phyloP scores from a whole-genome alignment of 1,140 invertebrate genomes.

The Geopemphigus sp. region DNA sequence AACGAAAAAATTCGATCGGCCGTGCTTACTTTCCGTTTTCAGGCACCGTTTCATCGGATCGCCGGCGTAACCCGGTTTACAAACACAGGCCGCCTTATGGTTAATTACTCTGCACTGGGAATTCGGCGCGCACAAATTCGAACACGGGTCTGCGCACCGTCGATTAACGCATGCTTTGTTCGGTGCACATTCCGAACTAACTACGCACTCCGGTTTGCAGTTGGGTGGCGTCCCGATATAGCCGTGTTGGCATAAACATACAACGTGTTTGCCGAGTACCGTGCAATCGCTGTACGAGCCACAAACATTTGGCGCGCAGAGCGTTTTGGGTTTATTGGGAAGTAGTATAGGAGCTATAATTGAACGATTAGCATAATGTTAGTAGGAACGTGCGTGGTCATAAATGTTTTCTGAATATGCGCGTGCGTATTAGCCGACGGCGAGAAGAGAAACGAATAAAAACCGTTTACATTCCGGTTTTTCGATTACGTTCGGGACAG shows the following conservation, averaged over 20 bases:
- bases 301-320: constrained; percentile 65
- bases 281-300: constrained; percentile 67
- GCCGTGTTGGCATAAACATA: constrained; percentile 65
- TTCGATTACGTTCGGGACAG: too few relatives aligned
- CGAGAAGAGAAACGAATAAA: too few relatives aligned
- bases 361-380: constrained; percentile 11
- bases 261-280: constrained; percentile 59
- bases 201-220: constrained; percentile 64
- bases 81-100: constrained; percentile 66
- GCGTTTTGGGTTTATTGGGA: constrained; percentile 55
- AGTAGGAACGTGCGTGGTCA: background rate
- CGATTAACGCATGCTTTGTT: constrained; percentile 64
- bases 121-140: constrained; percentile 63
- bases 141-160: constrained; percentile 65
- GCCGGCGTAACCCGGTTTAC: constrained; percentile 62
- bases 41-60: constrained; percentile 67
- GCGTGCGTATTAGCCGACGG: too few relatives aligned
- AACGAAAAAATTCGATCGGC: background rate
- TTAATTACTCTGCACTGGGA: constrained; percentile 65
- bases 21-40: constrained; percentile 24
- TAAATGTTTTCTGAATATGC: constrained; percentile 21
- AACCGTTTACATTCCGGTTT: too few relatives aligned
- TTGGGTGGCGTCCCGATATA: constrained; percentile 63
- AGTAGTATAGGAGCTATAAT: constrained; percentile 30
- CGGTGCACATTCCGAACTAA: constrained; percentile 63